phyloP scores from a whole-genome alignment of 2,888 invertebrate species.

The Drosophila gaucha region DNA sequence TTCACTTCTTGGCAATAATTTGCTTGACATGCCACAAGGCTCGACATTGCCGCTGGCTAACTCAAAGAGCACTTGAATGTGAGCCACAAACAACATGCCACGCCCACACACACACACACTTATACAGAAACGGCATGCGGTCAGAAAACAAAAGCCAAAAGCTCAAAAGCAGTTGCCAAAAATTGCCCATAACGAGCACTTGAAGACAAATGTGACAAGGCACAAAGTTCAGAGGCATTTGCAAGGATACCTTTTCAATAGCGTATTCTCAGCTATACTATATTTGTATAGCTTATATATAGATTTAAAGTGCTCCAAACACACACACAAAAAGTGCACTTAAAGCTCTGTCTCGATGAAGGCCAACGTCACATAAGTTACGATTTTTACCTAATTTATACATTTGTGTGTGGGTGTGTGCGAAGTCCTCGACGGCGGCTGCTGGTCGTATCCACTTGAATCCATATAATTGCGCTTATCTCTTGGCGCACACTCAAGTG shows the following conservation, averaged over 20 bases:
- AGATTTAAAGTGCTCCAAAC: constrained; percentile 59
- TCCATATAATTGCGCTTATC: constrained; percentile 81
- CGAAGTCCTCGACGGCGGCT: neutral
- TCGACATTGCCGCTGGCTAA: constrained; percentile 44
- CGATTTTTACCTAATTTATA: constrained; percentile 76
- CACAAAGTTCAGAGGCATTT: constrained; percentile 56
- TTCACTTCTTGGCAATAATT: constrained; percentile 54
- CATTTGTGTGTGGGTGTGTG: constrained; percentile 18
- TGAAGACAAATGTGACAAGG: constrained; percentile 73
- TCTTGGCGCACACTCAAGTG: constrained; percentile 80
- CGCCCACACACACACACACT: constrained; percentile 32
- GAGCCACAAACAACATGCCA: constrained; percentile 33
- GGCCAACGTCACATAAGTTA: constrained; percentile 69
- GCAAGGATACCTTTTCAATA: constrained; percentile 64
- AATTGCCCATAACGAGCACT: constrained; percentile 78
- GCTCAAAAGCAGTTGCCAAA: constrained; percentile 66
- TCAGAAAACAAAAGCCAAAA: constrained; percentile 69
- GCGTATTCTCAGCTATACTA: constrained; percentile 1
- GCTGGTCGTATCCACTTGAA: constrained; percentile 51
- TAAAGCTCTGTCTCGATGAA: constrained; percentile 74
- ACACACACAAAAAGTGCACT: constrained; percentile 53
- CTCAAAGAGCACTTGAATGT: constrained; percentile 55
- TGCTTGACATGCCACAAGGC: constrained; percentile 55
- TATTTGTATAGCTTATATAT: constrained; percentile 22
- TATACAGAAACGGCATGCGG: constrained; percentile 39